Base-by-base conservation (phyloP, 2,797 vertebrate species). In the Manis crassicaudata region DNA sequence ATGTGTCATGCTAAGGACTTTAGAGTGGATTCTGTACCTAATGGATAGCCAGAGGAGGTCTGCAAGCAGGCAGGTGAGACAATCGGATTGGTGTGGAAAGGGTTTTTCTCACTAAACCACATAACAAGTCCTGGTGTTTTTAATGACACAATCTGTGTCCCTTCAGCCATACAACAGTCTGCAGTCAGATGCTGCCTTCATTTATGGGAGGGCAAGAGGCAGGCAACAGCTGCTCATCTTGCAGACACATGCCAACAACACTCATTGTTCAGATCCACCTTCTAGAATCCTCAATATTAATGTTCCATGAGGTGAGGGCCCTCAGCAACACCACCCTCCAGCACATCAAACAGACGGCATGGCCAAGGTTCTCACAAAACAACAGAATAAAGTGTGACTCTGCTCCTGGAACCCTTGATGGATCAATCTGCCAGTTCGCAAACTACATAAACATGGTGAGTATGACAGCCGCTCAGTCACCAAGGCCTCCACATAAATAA, bases 401-500 rank as follows among this genome's bases (percentile, higher is more conserved):
- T 77, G 89, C 91, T 91, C 84, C 76, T 75, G 65, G 77, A 93
- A 88, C 80, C 43, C 65, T 83, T 90, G 80, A 96, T 73, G 50
- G 84, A 91, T 95, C 95, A 70, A 96, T 91, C 90, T 92, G 92
- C 90, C 97, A 84, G 60, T 80, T 88, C 40, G 25, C 70, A 76
- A 79, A 87, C 37, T 35, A 62, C 67, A 77, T 54, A 83, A 92
- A 96, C 6, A 13, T 4, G 29, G 60, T 73, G n/a, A 63, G 67
- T 92, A 68, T 4, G 0, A 87, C 77, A 4, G 88, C 79, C 1
- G 4, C 75, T 93, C 88, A 75, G 90, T 88, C 82, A 80, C 95
- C 94, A 92, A 97, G 97, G 96, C 50, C 87, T 52, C 93, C 56
- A 29, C 87, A 86, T 95, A 96, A 95, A 95, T 94, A 92, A 90